A percentile compares a stretch with the other conserved stretches of the same genome.
phyloP scores from a whole-genome alignment of 2,888 invertebrate species.

The Rutpela maculata region DNA sequence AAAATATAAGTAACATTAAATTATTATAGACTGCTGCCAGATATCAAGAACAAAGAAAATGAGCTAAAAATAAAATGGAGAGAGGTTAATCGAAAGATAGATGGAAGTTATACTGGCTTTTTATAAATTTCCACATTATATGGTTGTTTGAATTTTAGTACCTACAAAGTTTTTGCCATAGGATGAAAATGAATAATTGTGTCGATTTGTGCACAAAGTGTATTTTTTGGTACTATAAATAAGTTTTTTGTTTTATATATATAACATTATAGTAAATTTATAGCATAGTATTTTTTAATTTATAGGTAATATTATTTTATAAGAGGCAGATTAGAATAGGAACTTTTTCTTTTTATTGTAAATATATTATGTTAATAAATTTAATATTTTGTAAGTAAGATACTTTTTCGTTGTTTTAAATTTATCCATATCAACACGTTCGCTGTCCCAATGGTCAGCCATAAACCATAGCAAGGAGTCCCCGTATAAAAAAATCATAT shows the following conservation, averaged over 20 bases:
- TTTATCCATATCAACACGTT: too few species aligned
- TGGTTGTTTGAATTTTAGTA: background rate
- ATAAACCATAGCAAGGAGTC: too few species aligned
- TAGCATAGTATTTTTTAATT: background rate
- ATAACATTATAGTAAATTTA: background rate
- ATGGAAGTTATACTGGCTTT: background rate
- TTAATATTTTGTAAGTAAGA: background rate
- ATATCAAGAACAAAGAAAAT: background rate
- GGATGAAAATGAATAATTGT: background rate
- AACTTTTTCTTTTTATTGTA: constrained; percentile 3
- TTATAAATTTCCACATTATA: background rate
- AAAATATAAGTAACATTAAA: background rate
- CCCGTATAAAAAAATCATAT: too few species aligned
- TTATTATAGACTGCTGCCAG: background rate
- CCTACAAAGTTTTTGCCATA: background rate
- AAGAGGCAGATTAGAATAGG: background rate
- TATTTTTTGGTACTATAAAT: background rate
- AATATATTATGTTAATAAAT: constrained; percentile 11
- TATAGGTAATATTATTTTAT: background rate
- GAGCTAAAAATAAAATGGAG: background rate
- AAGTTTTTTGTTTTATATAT: background rate
- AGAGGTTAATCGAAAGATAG: background rate
- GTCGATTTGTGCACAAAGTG: background rate
- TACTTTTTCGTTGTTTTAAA: background rate
- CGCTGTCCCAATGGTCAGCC: too few species aligned